Conservation (phyloP, 1,140 invertebrate species). For the Aphelinus atriplicis region DNA sequence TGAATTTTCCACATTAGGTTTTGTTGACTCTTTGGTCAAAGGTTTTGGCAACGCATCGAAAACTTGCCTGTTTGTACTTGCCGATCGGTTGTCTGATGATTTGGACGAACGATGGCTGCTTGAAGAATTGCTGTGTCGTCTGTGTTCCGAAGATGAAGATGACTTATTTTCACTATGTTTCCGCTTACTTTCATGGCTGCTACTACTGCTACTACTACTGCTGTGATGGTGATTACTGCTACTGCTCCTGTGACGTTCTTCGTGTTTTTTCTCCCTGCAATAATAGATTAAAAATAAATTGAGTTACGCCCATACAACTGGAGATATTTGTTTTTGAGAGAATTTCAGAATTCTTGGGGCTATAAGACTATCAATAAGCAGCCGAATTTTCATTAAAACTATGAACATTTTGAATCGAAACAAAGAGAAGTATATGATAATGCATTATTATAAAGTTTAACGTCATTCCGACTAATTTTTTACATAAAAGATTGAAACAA, state of each 20-base stretch:
- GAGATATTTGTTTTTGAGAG: constrained; percentile 40
- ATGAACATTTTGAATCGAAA: too few species aligned
- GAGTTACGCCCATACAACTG: constrained; percentile 30
- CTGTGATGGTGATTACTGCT: background rate
- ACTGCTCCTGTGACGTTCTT: constrained; percentile 45
- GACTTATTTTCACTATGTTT: constrained; percentile 28
- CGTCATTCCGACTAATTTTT: too few species aligned
- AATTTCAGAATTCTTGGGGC: too few species aligned
- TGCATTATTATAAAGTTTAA: too few species aligned
- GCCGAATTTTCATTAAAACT: too few species aligned
- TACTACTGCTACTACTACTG: constrained; percentile 1
- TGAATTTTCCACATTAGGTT: constrained; percentile 5
- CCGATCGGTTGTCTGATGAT: constrained; percentile 3
- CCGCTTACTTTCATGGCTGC: constrained; percentile 2
- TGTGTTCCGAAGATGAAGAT: constrained; percentile 23
- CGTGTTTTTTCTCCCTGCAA: constrained; percentile 39
- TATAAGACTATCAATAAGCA: too few species aligned
- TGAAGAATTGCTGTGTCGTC: constrained; percentile 19
- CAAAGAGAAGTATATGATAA: too few species aligned
- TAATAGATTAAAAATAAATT: constrained; percentile 14
- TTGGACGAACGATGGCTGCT: constrained; percentile 30
- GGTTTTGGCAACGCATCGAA: constrained; percentile 21
- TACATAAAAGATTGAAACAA: too few species aligned
- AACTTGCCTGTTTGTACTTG: constrained; percentile 12
- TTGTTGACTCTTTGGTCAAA: constrained; percentile 11